Evolutionary conservation across 2,113 vertebrate genomes (phyloP).

Genomic region (Eidolon helvum): DNA sequence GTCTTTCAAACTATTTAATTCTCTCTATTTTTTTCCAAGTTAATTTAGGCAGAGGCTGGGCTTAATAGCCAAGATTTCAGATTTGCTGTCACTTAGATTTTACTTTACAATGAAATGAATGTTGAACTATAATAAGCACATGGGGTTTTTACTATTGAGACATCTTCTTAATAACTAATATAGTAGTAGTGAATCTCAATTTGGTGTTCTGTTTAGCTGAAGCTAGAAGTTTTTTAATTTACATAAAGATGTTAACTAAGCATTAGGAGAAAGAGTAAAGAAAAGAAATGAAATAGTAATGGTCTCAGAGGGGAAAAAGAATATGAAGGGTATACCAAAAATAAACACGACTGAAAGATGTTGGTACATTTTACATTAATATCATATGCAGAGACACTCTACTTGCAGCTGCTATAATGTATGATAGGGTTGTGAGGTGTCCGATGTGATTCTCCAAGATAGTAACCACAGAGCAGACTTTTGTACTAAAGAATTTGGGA

Average conservation of each 20-base stretch:
- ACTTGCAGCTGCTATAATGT: background rate
- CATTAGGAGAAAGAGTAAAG: background rate
- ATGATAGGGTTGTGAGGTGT: background rate
- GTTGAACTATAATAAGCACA: background rate
- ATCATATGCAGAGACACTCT: background rate
- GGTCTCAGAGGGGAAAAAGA: background rate
- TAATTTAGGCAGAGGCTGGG: background rate
- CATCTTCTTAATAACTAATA: background rate
- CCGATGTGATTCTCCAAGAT: background rate
- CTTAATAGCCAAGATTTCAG: background rate
- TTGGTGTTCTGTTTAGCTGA: background rate
- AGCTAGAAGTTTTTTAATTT: background rate
- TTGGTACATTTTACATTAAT: background rate
- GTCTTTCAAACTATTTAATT: slow-evolving; percentile 22
- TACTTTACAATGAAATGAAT: slow-evolving; percentile 4
- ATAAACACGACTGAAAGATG: background rate
- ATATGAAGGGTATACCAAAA: background rate
- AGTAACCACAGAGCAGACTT: background rate
- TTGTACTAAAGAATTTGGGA: background rate
- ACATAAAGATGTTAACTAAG: background rate
- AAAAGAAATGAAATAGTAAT: background rate
- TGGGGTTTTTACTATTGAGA: background rate
- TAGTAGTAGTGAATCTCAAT: background rate
- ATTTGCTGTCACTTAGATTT: slow-evolving; percentile 62
- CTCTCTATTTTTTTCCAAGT: background rate